A percentile compares a stretch with the other conserved stretches of the same genome.
Conservation (phyloP, 2,888 invertebrate species). For the Euplagia quadripunctaria region DNA sequence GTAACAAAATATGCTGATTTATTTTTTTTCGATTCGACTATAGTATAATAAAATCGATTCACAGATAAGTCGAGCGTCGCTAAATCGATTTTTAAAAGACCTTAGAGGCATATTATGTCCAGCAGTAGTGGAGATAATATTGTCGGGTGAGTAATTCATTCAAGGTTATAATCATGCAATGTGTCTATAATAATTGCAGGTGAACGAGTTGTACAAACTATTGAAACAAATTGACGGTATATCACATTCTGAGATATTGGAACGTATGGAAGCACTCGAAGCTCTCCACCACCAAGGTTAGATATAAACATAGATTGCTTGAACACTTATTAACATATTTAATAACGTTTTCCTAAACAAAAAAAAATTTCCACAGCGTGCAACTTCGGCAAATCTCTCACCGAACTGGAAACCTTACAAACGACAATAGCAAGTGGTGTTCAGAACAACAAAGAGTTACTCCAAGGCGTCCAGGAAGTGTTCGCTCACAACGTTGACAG, state of each 20-base stretch:
- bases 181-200: constrained; percentile 77
- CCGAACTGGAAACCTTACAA: constrained; percentile 93
- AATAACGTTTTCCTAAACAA: no score
- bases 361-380: constrained; percentile 89
- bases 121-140: no score
- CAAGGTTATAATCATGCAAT: no score
- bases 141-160: no score
- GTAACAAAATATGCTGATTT: constrained; percentile 68
- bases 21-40: not conserved
- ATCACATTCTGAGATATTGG: constrained; percentile 91
- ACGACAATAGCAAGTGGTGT: constrained; percentile 90
- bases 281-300: constrained; percentile 96
- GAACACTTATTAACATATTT: not conserved
- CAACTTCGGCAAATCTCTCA: constrained; percentile 94
- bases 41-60: not conserved
- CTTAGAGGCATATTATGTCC: no score
- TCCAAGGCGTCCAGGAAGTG: constrained; percentile 93
- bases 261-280: constrained; percentile 95
- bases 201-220: constrained; percentile 94
- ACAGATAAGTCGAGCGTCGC: not conserved
- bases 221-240: constrained; percentile 95
- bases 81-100: not conserved
- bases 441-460: constrained; percentile 92
- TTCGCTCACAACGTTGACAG: constrained; percentile 93
- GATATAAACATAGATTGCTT: not conserved